Evolutionary conservation across 2,888 invertebrate genomes (phyloP).

Genomic region (Caenorhabditis drosophilae): DNA sequence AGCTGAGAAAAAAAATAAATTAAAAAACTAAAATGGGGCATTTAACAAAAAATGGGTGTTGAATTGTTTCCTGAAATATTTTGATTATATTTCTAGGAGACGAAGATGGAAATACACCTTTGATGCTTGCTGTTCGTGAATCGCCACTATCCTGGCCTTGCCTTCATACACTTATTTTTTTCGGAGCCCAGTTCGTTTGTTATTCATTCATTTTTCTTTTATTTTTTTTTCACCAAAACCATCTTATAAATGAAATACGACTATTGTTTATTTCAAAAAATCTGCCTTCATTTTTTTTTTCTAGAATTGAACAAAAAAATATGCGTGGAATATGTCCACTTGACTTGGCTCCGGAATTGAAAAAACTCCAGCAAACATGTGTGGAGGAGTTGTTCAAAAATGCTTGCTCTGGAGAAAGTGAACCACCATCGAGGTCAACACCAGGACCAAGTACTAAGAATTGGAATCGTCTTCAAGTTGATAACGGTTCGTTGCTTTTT

Average conservation of each 20-base stretch:
- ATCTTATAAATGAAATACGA: neutral
- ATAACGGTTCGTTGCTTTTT: conserved; percentile 48
- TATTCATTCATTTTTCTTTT: no score
- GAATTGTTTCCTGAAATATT: no score
- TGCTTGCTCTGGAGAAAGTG: conserved; percentile 51
- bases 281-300: conserved; percentile 14
- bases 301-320: conserved; percentile 70
- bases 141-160: conserved; percentile 73
- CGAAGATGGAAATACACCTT: conserved; percentile 74
- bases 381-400: conserved; percentile 64
- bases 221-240: conserved; percentile 9
- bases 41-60: conserved; percentile 27
- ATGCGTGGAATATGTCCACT: conserved; percentile 73
- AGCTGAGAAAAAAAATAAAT: neutral
- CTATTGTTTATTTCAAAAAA: no score
- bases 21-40: neutral
- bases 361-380: conserved; percentile 72
- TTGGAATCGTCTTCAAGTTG: conserved; percentile 55
- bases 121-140: conserved; percentile 74
- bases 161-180: conserved; percentile 65
- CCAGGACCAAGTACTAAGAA: conserved; percentile 47
- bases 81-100: conserved; percentile 70
- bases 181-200: conserved; percentile 63
- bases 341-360: conserved; percentile 73
- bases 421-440: conserved; percentile 44